Percentiles rank a stretch among this genome's conserved stretches.
Conservation (phyloP, 2,888 invertebrate genomes). For the Ophion costatus region DNA sequence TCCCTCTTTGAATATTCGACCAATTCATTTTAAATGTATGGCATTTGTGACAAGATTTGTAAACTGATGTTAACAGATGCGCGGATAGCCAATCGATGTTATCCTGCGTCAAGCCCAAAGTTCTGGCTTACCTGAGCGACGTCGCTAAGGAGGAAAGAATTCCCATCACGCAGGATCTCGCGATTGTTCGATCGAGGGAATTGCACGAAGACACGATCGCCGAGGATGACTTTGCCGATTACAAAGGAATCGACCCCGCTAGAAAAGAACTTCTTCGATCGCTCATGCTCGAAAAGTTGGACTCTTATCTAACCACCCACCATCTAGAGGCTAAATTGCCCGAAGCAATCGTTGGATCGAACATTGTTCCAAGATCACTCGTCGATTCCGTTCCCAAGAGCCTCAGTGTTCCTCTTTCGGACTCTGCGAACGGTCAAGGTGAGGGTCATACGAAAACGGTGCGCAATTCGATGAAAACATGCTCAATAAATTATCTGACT, state of each 20-base stretch:
- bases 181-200: constrained; percentile 87
- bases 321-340: constrained; percentile 91
- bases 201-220: constrained; percentile 76
- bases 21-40: neutral
- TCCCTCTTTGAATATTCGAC: neutral
- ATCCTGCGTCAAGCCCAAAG: constrained; percentile 90
- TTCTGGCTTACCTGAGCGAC: constrained; percentile 89
- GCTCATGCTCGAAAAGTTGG: constrained; percentile 89
- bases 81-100: constrained; percentile 79
- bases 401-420: constrained; percentile 89
- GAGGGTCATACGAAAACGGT: constrained; percentile 29
- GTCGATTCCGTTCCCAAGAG: constrained; percentile 87
- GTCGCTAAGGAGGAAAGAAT: constrained; percentile 89
- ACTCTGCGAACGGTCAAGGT: constrained; percentile 84
- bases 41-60: neutral
- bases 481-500: neutral
- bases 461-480: neutral
- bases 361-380: constrained; percentile 87
- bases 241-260: constrained; percentile 75
- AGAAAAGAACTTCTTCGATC: constrained; percentile 81
- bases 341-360: constrained; percentile 84
- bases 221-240: constrained; percentile 82
- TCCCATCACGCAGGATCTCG: constrained; percentile 90
- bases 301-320: constrained; percentile 90
- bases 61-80: constrained; percentile 73